Base-by-base conservation (phyloP, 1,140 invertebrate genomes). In the Euglossa dilemma region DNA sequence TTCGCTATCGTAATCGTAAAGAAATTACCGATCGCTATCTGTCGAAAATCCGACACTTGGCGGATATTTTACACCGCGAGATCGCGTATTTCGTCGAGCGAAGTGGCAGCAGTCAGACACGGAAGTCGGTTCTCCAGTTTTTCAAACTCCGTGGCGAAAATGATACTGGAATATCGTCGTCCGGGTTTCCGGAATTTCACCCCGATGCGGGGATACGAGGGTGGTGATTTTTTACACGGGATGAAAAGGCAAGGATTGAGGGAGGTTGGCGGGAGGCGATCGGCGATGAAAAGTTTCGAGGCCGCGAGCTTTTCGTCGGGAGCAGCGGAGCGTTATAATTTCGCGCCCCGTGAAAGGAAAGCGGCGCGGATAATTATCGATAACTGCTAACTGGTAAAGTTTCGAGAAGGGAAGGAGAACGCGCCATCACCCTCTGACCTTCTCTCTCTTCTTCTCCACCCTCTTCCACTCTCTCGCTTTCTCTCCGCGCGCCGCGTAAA, bases 371-470 rank as follows among this genome's bases (percentile, higher is more conserved):
- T 89, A 89, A 89, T 89, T 89, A 89, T 89, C 84, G 87, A 82
- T 84, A 86, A 87, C 87, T 89, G 75, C 85, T 89, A 89, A 89
- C 87, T 87, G 87, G 72, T 82, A 85, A 90, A 90, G 86, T 90
- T 90, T 80, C 83, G 63, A 59, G 70, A 61, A 71, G 59, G 79
- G 73, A 77, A 64, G 74, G 80, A 52, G 77, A 80, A 74, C 69
- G 47, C 25, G 59, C n/a, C 12, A 9, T 28, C 3, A 9, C 47
- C 8, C 8, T 6, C 77, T 3, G 18, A 0, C 25, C 12, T 12
- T 6, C 12, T 16, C 18, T 8, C 25, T 11, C 69, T 0, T 11
- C 20, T 6, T 45, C 54, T 20, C 54, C 0, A 2, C 8, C n/a
- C 4, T 16, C 6, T 8, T 6, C 56, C 12, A 7, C 47, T 63